Percentiles rank a stretch among this genome's conserved stretches.
Evolutionary conservation across 2,113 vertebrate species (phyloP).

Genomic region (Pterocles gutturalis): DNA sequence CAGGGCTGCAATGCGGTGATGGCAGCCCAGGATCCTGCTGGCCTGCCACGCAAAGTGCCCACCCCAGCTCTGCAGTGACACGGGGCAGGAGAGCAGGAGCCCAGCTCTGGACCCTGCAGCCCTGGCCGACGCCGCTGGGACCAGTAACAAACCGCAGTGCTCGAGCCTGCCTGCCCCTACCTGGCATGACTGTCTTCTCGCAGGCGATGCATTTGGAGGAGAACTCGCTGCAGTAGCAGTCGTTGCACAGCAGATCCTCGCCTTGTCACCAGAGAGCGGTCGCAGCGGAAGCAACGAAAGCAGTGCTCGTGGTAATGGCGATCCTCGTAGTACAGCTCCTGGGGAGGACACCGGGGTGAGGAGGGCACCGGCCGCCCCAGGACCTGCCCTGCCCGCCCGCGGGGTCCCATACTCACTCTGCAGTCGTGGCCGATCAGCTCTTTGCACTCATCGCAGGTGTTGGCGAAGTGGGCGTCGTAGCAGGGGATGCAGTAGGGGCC

Average conservation of each 20-base stretch:
- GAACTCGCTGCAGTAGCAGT: constrained; percentile 98
- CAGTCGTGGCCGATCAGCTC: constrained; percentile 96
- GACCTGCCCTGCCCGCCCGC: rapidly evolving
- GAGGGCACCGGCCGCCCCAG: rapidly evolving
- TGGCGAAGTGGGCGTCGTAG: constrained; percentile 94
- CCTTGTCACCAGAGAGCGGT: constrained; percentile 95
- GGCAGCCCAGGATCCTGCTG: background rate
- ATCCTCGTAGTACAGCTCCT: constrained; percentile 98
- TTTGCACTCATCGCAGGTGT: constrained; percentile 97
- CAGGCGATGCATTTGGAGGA: constrained; percentile 95
- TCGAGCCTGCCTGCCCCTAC: constrained; percentile 43
- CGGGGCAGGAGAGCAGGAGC: background rate
- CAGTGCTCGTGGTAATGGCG: constrained; percentile 96
- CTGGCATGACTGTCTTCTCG: constrained; percentile 97
- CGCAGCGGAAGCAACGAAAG: constrained; percentile 96
- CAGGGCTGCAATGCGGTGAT: background rate
- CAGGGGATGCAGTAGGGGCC: constrained; percentile 97
- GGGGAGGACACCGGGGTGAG: background rate
- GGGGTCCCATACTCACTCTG: constrained; percentile 79
- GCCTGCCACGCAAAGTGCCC: background rate
- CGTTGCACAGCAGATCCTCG: constrained; percentile 91
- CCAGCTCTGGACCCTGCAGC: background rate
- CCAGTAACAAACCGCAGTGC: background rate
- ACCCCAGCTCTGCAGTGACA: background rate
- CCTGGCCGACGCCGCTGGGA: rapidly evolving